These are phyloP conservation scores for Lagria hirta DNA, from an alignment of 2,888 invertebrate species.

Conservation along the genomic window DNA sequence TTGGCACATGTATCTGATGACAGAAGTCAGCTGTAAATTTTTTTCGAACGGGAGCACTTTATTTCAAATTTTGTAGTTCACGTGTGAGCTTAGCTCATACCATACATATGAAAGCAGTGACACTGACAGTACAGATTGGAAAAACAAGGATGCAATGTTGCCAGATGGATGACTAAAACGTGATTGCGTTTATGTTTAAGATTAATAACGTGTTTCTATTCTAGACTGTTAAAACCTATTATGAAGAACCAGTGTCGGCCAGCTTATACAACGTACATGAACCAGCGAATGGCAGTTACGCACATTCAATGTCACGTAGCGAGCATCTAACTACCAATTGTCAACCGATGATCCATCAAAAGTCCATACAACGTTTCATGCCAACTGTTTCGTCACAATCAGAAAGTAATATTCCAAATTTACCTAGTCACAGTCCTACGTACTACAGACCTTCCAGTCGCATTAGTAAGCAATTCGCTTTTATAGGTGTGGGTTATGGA, in stretches of 20 bases:
- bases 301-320: slow-evolving; percentile 44
- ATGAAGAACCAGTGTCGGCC: slow-evolving; percentile 53
- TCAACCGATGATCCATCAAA: slow-evolving; percentile 34
- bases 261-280: slow-evolving; percentile 54
- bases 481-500: too few species aligned
- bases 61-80: slow-evolving; percentile 4
- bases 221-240: slow-evolving; percentile 57
- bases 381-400: slow-evolving; percentile 51
- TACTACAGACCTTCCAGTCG: slow-evolving; percentile 47
- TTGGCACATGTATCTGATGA: not conserved
- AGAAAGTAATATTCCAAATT: slow-evolving; percentile 53
- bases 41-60: not conserved
- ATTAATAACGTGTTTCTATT: slow-evolving; percentile 22
- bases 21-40: not conserved
- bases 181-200: not conserved
- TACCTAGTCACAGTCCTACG: slow-evolving; percentile 50
- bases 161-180: too few species aligned
- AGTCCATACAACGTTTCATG: slow-evolving; percentile 41
- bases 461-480: slow-evolving; percentile 40
- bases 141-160: too few species aligned
- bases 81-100: too few species aligned
- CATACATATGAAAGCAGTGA: too few species aligned
- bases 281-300: slow-evolving; percentile 40
- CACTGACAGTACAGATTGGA: too few species aligned
- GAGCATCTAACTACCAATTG: slow-evolving; percentile 38